phyloP scores from a whole-genome alignment of 2,797 vertebrate species.

The Poeciliopsis gracilis region DNA sequence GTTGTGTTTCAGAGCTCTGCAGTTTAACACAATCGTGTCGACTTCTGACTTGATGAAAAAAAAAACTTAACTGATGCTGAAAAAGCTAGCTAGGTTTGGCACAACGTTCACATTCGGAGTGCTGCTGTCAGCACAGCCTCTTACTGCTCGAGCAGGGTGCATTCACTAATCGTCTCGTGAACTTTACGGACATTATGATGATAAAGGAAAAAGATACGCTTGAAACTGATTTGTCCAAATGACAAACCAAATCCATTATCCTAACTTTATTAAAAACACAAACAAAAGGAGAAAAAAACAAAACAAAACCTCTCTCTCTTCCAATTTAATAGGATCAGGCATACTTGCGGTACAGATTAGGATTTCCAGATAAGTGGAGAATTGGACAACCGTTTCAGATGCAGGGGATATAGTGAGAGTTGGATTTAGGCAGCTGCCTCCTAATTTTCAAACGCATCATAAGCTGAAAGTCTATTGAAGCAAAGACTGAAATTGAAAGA shows the following conservation, averaged over 20 bases:
- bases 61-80: neutral
- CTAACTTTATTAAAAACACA: neutral
- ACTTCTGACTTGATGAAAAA: neutral
- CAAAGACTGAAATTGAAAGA: neutral
- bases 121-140: neutral
- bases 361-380: conserved; percentile 6
- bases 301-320: neutral
- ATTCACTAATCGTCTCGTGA: neutral
- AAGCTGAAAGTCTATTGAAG: neutral
- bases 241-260: conserved; percentile 1
- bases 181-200: conserved; percentile 2
- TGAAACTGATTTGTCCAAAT: neutral
- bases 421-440: neutral
- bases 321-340: conserved; percentile 3
- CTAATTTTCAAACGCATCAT: neutral
- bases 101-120: neutral
- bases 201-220: neutral
- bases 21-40: neutral
- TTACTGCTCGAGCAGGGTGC: neutral
- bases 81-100: neutral
- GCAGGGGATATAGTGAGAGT: neutral
- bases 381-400: neutral
- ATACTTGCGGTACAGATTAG: conserved; percentile 3
- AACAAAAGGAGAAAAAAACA: neutral
- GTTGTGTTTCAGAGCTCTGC: neutral